Percentiles rank a stretch among this genome's conserved stretches.
These are phyloP conservation scores for Thunnus thynnus DNA, from an alignment of 2,113 vertebrate species.

Conservation along the genomic window DNA sequence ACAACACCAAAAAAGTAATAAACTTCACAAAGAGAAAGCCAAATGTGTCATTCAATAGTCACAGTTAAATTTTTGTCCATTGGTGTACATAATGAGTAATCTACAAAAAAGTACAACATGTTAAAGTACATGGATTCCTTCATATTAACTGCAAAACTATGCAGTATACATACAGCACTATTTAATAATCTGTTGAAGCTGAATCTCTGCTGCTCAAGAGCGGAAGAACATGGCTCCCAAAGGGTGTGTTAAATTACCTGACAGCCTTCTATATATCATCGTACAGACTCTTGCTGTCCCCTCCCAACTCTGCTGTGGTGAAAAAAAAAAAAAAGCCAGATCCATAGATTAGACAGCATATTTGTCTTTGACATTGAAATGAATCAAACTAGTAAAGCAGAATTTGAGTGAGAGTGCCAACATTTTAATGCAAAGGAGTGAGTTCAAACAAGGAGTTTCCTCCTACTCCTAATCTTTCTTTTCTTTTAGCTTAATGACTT, in stretches of 20 bases:
- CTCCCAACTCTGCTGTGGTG: background rate
- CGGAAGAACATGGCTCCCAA: background rate
- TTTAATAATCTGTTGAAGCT: background rate
- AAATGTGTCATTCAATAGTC: no score
- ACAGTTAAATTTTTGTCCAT: no score
- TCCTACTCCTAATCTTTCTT: background rate
- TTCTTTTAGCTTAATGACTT: conserved; percentile 25
- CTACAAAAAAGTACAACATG: no score
- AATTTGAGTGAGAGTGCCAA: background rate
- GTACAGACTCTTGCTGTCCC: background rate
- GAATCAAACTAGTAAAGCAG: background rate
- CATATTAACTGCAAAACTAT: no score
- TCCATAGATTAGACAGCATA: background rate
- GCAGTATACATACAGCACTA: no score
- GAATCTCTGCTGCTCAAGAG: background rate
- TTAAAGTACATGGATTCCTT: no score
- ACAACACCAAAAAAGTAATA: no score
- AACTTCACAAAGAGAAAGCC: no score
- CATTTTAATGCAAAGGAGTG: conserved; percentile 3
- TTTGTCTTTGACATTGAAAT: conserved; percentile 11
- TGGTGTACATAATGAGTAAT: no score
- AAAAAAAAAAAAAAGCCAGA: conserved; percentile 8
- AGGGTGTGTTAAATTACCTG: conserved; percentile 27
- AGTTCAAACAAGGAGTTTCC: conserved; percentile 38
- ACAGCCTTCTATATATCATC: conserved; percentile 34